phyloP scores from a whole-genome alignment of 53 echinoderm and acorn worm genomes.

The Mesocentrotus franciscanus region DNA sequence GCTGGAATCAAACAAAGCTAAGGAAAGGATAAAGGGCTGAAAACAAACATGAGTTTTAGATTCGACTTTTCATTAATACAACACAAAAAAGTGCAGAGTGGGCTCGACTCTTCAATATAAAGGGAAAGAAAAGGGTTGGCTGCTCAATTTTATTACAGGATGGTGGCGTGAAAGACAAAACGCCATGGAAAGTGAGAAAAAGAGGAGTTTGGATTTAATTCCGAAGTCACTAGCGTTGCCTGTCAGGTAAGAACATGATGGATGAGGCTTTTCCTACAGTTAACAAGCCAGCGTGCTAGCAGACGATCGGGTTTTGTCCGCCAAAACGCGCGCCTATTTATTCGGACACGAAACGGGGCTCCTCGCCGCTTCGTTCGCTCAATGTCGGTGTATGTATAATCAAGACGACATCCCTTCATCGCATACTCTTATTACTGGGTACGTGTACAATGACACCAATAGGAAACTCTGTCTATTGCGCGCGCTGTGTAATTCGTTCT shows the following conservation, averaged over 20 bases:
- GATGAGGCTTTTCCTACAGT: conserved; percentile 54
- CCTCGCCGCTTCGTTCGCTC: conserved; percentile 10
- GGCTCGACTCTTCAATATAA: background rate
- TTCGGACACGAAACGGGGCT: conserved; percentile 54
- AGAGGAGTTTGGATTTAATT: conserved; percentile 48
- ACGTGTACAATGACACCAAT: conserved; percentile 39
- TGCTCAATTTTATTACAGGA: conserved; percentile 27
- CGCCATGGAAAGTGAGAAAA: conserved; percentile 28
- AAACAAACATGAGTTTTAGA: conserved; percentile 45
- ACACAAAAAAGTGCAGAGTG: background rate
- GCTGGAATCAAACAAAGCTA: background rate
- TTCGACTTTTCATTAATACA: conserved; percentile 18
- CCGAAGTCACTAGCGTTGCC: background rate
- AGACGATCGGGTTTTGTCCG: conserved; percentile 56
- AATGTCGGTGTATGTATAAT: conserved; percentile 34
- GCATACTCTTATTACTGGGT: conserved; percentile 37
- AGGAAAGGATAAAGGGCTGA: conserved; percentile 5
- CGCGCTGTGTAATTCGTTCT: conserved; percentile 23
- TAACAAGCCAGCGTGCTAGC: conserved; percentile 58
- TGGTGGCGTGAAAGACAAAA: conserved; percentile 63
- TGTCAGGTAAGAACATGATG: conserved; percentile 43
- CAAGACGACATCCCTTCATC: conserved; percentile 15
- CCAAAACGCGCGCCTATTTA: conserved; percentile 61
- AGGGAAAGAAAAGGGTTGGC: background rate
- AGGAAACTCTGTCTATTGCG: conserved; percentile 37